These are phyloP conservation scores for Vanessa cardui DNA, from an alignment of 2,888 invertebrate species.

Conservation along the genomic window DNA sequence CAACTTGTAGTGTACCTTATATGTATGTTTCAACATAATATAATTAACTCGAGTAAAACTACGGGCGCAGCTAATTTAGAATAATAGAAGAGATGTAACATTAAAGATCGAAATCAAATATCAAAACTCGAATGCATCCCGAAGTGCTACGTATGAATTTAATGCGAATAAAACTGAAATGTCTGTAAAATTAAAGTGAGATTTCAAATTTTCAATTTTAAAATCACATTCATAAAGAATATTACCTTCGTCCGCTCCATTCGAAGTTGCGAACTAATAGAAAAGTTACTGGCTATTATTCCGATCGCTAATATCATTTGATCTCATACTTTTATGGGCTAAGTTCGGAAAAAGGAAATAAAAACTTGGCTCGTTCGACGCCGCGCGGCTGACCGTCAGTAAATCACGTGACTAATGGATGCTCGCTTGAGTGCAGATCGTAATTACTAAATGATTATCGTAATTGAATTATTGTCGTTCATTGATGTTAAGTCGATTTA, in stretches of 20 bases:
- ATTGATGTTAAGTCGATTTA: no score
- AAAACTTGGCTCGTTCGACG: slow-evolving; percentile 18
- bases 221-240: slow-evolving; percentile 26
- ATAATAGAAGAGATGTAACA: not conserved
- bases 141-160: slow-evolving; percentile 14
- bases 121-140: slow-evolving; percentile 19
- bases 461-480: no score
- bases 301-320: slow-evolving; percentile 28
- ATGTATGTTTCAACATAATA: no score
- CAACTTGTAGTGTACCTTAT: no score
- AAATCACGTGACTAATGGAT: slow-evolving; percentile 9
- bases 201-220: slow-evolving; percentile 26
- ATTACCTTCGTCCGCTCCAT: slow-evolving; percentile 15
- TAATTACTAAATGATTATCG: not conserved
- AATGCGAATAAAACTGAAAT: slow-evolving; percentile 20
- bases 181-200: slow-evolving; percentile 23
- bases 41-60: not conserved
- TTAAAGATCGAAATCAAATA: slow-evolving; percentile 13
- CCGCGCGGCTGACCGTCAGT: slow-evolving; percentile 10
- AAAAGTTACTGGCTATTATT: slow-evolving; percentile 30
- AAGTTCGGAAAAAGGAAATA: slow-evolving; percentile 18
- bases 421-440: not conserved
- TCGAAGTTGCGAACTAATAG: slow-evolving; percentile 28
- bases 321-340: slow-evolving; percentile 30
- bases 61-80: not conserved